Evolutionary conservation across 2,113 vertebrate species (phyloP).

Genomic region (Origma solitaria): DNA sequence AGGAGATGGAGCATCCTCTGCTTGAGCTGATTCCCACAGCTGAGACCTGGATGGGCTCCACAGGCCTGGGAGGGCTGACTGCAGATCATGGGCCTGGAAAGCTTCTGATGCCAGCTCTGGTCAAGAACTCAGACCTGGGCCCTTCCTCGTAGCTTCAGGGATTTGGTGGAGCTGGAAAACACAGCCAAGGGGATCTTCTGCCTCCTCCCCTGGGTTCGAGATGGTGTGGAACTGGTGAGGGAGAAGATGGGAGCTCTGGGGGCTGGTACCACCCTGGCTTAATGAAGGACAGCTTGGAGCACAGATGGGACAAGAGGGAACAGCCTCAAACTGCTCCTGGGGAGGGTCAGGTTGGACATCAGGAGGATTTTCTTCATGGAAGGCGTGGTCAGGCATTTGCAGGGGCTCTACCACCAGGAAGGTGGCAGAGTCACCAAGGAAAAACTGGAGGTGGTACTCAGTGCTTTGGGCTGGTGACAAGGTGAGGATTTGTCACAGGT

Average conservation of each 20-base stretch:
- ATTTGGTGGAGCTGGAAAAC: neutral
- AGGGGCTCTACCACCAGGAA: neutral
- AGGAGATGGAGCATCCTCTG: neutral
- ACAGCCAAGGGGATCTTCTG: neutral
- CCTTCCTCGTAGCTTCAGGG: neutral
- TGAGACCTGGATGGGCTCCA: fast-evolving
- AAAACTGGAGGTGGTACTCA: neutral
- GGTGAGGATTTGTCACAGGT: fast-evolving
- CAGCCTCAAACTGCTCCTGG: neutral
- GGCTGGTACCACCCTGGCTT: neutral
- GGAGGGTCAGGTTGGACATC: neutral
- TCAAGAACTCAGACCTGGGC: neutral
- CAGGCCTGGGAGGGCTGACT: fast-evolving
- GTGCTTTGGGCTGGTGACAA: neutral
- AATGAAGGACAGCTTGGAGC: neutral
- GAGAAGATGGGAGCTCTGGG: neutral
- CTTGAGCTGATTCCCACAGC: neutral
- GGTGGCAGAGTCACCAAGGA: neutral
- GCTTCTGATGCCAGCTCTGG: neutral
- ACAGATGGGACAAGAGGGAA: neutral
- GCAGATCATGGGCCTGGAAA: neutral
- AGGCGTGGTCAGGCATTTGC: neutral
- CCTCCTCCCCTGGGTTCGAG: neutral
- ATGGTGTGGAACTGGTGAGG: neutral
- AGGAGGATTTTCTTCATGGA: neutral